Base-by-base conservation (phyloP, 2,113 vertebrate genomes). In the Ciconia boyciana region DNA sequence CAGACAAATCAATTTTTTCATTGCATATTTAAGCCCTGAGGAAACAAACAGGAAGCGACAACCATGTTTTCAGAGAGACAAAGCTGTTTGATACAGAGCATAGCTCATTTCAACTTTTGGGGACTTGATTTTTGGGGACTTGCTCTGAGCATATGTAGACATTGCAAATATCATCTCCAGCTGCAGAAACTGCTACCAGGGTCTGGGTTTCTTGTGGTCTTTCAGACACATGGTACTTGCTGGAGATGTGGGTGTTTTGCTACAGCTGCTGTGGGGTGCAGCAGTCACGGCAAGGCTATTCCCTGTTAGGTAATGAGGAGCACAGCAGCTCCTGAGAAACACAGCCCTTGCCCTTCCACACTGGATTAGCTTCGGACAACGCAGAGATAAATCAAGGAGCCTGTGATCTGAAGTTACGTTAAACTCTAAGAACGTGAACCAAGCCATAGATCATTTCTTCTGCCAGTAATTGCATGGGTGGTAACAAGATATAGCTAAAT, bases 281-380 rank as follows among this genome's bases (percentile, higher is more conserved):
- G 46, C 57, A 29, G 44, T 36, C 31, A 46, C 1, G 3, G 54
- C 34, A 72, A 69, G 46, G 71, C 9, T 48, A 9, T 12, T 58
- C 39, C 49, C 24, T 3, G 1, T 1, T 36, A 74, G 36, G 32
- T 31, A 69, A 62, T 0, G 5, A 44, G 44, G 29, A 76, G 41
- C 54, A 70, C 36, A 31, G 24, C 32, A 51, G 24, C 66, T 72
- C 46, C 65, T 9, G 13, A 69, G 49, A 72, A 76, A 55, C 19
- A 77, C 6, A 55, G 49, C 62, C 55, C 57, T 85, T 44, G 34
- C 25, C 34, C 32, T 46, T 81, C 51, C 13, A 4, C 26, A 58
- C 24, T 0, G 0, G 26, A 39, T 54, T 7, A 58, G 10, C 24
- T 46, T 44, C 1, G 1, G 46, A 46, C 28, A 92, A 49, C 0